These are phyloP conservation scores for Andrena bucephala DNA, from an alignment of 2,888 invertebrate genomes.

Conservation along the genomic window DNA sequence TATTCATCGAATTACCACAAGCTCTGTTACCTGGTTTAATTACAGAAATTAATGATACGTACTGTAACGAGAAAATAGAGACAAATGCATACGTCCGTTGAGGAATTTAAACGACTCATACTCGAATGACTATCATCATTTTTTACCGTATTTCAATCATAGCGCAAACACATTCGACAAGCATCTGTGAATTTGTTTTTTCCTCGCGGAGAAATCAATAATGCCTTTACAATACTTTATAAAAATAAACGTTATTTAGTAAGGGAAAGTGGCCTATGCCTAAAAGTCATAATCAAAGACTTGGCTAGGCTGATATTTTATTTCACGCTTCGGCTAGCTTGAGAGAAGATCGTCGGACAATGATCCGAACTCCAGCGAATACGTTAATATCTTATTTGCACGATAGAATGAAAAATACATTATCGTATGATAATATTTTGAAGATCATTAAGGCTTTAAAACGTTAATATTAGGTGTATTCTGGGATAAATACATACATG, in stretches of 20 bases:
- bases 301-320: conserved; percentile 46
- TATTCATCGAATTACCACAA: conserved; percentile 30
- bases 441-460: conserved; percentile 63
- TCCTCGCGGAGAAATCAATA: conserved; percentile 43
- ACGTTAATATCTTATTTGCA: conserved; percentile 42
- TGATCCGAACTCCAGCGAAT: conserved; percentile 48
- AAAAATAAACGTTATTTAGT: conserved; percentile 62
- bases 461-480: conserved; percentile 62
- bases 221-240: conserved; percentile 49
- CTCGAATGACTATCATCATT: conserved; percentile 2
- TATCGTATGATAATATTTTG: conserved; percentile 48
- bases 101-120: conserved; percentile 15
- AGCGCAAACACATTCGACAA: conserved; percentile 28
- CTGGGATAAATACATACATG: conserved; percentile 62
- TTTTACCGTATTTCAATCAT: conserved; percentile 14
- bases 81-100: not conserved
- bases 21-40: conserved; percentile 29
- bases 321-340: conserved; percentile 36
- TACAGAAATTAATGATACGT: not conserved
- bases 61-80: conserved; percentile 7
- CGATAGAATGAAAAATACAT: conserved; percentile 56
- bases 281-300: conserved; percentile 43
- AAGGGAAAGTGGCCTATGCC: conserved; percentile 32
- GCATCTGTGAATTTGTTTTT: conserved; percentile 32
- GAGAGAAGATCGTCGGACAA: conserved; percentile 41